Conservation (phyloP, 2,888 invertebrate species). For the Pterostichus niger region DNA sequence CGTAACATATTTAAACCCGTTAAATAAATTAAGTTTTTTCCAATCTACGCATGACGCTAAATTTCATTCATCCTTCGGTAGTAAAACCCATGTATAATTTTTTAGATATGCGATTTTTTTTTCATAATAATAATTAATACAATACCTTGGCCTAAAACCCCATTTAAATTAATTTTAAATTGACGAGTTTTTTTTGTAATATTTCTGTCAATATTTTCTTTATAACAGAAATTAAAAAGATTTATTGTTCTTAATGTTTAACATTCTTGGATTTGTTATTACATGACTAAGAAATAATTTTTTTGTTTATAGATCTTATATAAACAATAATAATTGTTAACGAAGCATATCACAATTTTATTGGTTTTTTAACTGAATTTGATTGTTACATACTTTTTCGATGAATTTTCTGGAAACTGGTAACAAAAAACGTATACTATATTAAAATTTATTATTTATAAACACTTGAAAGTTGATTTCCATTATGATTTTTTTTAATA, state of each 20-base stretch:
- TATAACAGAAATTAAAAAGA: not conserved
- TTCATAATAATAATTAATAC: slow-evolving; percentile 39
- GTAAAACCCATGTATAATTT: slow-evolving; percentile 32
- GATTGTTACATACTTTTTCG: too few relatives aligned
- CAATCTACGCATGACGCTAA: slow-evolving; percentile 14
- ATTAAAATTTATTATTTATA: too few relatives aligned
- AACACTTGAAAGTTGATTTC: too few relatives aligned
- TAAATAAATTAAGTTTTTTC: slow-evolving; percentile 45
- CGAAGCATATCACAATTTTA: too few relatives aligned
- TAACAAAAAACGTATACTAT: too few relatives aligned
- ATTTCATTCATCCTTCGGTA: slow-evolving; percentile 43
- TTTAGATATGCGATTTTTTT: slow-evolving; percentile 34
- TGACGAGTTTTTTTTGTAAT: not conserved
- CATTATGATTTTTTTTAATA: too few relatives aligned
- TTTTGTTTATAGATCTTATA: not conserved
- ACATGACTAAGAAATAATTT: too few relatives aligned
- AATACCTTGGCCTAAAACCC: slow-evolving; percentile 40
- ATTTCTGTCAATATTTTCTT: too few relatives aligned
- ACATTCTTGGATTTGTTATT: too few relatives aligned
- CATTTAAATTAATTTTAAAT: not conserved
- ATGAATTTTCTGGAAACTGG: too few relatives aligned
- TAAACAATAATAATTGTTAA: not conserved
- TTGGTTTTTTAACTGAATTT: too few relatives aligned
- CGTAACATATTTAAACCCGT: slow-evolving; percentile 48
- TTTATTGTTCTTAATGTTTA: not conserved